phyloP scores from a whole-genome alignment of 1,140 invertebrate genomes.

The Argopecten irradians region DNA sequence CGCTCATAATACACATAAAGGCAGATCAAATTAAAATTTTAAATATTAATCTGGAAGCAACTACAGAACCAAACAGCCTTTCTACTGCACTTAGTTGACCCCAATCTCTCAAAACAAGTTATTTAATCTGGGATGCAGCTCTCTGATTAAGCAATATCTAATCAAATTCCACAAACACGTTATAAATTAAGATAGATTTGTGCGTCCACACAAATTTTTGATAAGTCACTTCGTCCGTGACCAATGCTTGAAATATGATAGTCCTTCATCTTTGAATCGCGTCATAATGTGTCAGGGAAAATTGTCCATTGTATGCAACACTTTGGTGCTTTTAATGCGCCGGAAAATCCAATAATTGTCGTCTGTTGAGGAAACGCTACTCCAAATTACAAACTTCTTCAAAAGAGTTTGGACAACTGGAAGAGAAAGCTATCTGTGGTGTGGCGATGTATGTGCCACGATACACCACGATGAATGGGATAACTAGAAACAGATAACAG shows the following conservation, averaged over 20 bases:
- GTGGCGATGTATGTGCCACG: neutral
- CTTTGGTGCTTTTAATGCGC: constrained; percentile 14
- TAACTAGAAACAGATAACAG: neutral
- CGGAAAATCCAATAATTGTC: neutral
- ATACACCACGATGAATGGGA: neutral
- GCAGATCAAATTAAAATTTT: too few species aligned
- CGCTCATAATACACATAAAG: too few species aligned
- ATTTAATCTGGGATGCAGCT: too few species aligned
- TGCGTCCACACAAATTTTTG: neutral
- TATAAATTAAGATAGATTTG: neutral
- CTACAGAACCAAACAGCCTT: too few species aligned
- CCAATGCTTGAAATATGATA: neutral
- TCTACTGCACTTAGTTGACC: too few species aligned
- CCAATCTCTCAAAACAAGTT: too few species aligned
- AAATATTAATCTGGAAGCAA: too few species aligned
- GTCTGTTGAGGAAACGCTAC: neutral
- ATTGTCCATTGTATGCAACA: neutral
- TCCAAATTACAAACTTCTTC: neutral
- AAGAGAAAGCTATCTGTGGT: neutral
- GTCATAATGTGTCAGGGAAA: neutral
- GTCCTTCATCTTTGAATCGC: neutral
- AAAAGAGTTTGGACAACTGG: constrained; percentile 15
- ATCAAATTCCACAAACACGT: neutral
- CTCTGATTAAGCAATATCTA: too few species aligned
- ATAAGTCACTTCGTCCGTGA: neutral